Conservation (phyloP, 2,888 invertebrate species). For the Dendrolimus pini region DNA sequence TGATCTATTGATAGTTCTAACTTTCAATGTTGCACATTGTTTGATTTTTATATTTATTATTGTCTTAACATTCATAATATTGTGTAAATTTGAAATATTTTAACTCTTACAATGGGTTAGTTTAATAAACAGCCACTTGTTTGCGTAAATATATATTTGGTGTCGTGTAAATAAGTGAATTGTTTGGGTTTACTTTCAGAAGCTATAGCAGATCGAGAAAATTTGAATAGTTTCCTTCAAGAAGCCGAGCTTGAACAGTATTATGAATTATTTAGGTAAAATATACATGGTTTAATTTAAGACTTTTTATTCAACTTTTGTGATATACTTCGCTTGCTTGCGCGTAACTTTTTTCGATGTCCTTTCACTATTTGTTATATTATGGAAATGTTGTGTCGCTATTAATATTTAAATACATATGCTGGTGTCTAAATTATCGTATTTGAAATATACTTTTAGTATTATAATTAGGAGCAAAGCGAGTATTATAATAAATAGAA, state of each 20-base stretch:
- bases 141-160: not conserved
- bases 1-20: not conserved
- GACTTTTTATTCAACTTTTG: constrained; percentile 3
- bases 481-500: no score
- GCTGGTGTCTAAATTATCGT: no score
- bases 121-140: constrained; percentile 4
- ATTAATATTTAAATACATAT: no score
- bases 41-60: constrained; percentile 2
- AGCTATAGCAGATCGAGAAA: constrained; percentile 41
- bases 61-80: constrained; percentile 1
- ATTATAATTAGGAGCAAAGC: no score
- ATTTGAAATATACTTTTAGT: no score
- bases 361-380: constrained; percentile 5
- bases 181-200: constrained; percentile 35
- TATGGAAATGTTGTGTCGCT: no score
- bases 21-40: constrained; percentile 10
- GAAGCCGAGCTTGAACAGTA: constrained; percentile 97
- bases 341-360: constrained; percentile 4
- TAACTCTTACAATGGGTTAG: constrained; percentile 32
- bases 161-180: not conserved
- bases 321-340: constrained; percentile 1
- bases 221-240: constrained; percentile 86
- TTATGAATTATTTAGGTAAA: constrained; percentile 84
- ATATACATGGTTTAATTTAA: constrained; percentile 18
- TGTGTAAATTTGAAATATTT: not conserved